Percentiles rank a stretch among this genome's conserved stretches.
These are phyloP conservation scores for Albula goreensis DNA, from an alignment of 2,113 vertebrate species.

Conservation along the genomic window DNA sequence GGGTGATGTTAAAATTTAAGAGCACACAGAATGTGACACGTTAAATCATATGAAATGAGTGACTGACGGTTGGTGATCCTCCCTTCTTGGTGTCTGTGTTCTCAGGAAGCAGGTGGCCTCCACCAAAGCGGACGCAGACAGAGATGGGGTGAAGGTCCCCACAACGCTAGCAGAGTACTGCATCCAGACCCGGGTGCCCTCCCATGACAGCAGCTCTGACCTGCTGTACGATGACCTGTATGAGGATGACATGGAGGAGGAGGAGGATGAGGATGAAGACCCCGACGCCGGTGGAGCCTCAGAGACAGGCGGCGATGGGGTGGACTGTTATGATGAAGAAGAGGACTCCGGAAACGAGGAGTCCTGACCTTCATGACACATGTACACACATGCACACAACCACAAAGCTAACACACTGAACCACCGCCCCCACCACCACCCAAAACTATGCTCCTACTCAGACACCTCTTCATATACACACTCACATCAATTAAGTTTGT, in stretches of 20 bases:
- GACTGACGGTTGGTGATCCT: too few relatives aligned
- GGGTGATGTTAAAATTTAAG: too few relatives aligned
- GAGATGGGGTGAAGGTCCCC: constrained; percentile 66
- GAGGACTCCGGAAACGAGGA: constrained; percentile 83
- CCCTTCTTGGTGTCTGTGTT: too few relatives aligned
- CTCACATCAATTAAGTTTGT: neutral
- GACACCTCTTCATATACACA: too few relatives aligned
- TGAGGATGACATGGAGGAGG: constrained; percentile 76
- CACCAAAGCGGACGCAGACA: constrained; percentile 80
- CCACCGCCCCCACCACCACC: neutral
- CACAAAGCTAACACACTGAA: too few relatives aligned
- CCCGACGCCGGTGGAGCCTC: constrained; percentile 39
- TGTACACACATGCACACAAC: neutral
- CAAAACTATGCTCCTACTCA: neutral
- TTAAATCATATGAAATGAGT: too few relatives aligned
- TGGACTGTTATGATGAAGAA: constrained; percentile 79
- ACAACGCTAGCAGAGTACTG: constrained; percentile 76
- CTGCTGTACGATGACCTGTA: constrained; percentile 84
- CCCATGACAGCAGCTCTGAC: constrained; percentile 84
- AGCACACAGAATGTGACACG: too few relatives aligned
- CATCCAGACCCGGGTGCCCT: constrained; percentile 89
- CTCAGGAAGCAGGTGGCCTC: constrained; percentile 77
- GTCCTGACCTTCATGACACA: constrained; percentile 67
- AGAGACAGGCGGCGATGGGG: constrained; percentile 74
- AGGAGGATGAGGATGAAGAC: neutral